phyloP scores from a whole-genome alignment of 30 jellyfish, hydroid and myxozoan genomes.

The Pseudorhiza aurosa region DNA sequence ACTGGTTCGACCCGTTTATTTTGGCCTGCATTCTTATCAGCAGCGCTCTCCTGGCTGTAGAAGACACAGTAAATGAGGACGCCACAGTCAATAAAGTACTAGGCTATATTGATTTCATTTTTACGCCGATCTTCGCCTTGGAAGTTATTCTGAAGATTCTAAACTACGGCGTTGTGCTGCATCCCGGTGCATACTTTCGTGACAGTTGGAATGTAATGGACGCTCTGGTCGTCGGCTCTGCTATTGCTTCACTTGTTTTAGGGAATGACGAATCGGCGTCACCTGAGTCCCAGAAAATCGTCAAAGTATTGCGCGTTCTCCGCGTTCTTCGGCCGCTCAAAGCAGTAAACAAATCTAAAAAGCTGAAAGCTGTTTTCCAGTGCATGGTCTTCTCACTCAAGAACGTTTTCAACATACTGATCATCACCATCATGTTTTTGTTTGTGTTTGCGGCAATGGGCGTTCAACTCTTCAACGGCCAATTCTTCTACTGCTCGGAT shows the following conservation, averaged over 20 bases:
- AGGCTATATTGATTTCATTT: constrained; percentile 56
- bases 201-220: constrained; percentile 89
- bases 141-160: constrained; percentile 76
- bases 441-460: constrained; percentile 83
- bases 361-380: constrained; percentile 75
- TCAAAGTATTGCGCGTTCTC: constrained; percentile 56
- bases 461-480: constrained; percentile 74
- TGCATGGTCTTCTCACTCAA: constrained; percentile 82
- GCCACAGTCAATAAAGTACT: constrained; percentile 74
- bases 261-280: constrained; percentile 62
- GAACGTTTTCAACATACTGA: constrained; percentile 69
- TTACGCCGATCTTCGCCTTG: constrained; percentile 78
- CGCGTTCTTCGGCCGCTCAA: constrained; percentile 66
- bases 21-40: constrained; percentile 75
- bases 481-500: constrained; percentile 74
- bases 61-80: constrained; percentile 75
- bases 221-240: constrained; percentile 80
- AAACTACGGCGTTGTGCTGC: constrained; percentile 78
- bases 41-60: constrained; percentile 86
- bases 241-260: constrained; percentile 75
- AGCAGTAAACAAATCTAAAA: constrained; percentile 65
- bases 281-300: constrained; percentile 68
- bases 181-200: constrained; percentile 85
- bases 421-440: constrained; percentile 68
- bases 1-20: constrained; percentile 73